Evolutionary conservation across 2,888 invertebrate species (phyloP).

Genomic region (Trichopoda pennipes): DNA sequence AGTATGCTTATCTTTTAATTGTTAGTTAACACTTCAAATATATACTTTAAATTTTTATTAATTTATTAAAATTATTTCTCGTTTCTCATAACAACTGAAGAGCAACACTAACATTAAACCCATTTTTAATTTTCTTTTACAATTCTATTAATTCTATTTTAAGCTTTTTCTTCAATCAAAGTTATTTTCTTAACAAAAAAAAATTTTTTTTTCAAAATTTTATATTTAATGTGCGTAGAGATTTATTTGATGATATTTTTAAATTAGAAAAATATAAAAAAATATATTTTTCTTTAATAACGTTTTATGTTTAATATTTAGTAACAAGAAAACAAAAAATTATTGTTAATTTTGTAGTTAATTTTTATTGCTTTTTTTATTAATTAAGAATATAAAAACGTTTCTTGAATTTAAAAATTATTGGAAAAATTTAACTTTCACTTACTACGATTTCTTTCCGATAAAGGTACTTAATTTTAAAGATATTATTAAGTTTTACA

Average conservation of each 20-base stretch:
- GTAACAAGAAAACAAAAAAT: constrained; percentile 23
- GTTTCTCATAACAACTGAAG: constrained; percentile 7
- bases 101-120: constrained; percentile 56
- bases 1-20: constrained; percentile 42
- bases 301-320: neutral
- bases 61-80: neutral
- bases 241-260: constrained; percentile 40
- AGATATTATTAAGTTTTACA: too few relatives aligned
- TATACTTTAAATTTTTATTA: constrained; percentile 25
- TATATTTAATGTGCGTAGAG: constrained; percentile 40
- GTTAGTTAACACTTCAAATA: constrained; percentile 12
- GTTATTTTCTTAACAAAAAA: constrained; percentile 7
- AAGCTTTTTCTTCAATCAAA: constrained; percentile 34
- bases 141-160: constrained; percentile 7
- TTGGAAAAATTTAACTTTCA: too few relatives aligned
- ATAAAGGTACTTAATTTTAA: too few relatives aligned
- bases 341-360: constrained; percentile 21
- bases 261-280: neutral
- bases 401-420: too few relatives aligned
- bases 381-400: too few relatives aligned
- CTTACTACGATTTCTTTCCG: too few relatives aligned
- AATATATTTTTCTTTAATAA: too few relatives aligned
- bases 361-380: neutral
- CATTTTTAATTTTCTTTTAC: constrained; percentile 2
- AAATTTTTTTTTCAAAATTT: constrained; percentile 2